A percentile compares a stretch with the other conserved stretches of the same genome.
Conservation (phyloP, 2,888 invertebrate species). For the Bugula neritina region DNA sequence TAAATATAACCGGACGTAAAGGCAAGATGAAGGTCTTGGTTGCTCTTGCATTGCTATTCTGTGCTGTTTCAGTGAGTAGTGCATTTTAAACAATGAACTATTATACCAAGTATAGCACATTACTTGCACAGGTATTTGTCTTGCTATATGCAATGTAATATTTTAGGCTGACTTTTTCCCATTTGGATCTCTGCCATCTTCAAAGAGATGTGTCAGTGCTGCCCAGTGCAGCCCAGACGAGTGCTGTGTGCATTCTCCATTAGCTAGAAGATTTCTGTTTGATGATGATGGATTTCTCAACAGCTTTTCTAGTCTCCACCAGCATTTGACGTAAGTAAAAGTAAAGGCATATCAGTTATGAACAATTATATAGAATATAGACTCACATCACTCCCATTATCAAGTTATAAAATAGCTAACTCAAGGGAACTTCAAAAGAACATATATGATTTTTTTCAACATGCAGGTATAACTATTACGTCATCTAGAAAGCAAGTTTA, state of each 20-base stretch:
- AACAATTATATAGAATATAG: too few relatives aligned
- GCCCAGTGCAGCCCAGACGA: constrained; percentile 4
- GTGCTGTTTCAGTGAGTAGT: constrained; percentile 1
- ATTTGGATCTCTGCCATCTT: not conserved
- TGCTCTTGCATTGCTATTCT: not conserved
- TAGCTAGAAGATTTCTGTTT: constrained; percentile 14
- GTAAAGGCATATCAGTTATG: too few relatives aligned
- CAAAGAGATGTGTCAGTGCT: not conserved
- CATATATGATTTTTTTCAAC: too few relatives aligned
- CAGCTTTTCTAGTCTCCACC: not conserved
- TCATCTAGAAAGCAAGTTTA: too few relatives aligned
- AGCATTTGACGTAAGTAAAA: not conserved
- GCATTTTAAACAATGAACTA: not conserved
- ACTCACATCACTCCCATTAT: too few relatives aligned
- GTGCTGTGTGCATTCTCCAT: constrained; percentile 1
- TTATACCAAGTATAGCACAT: too few relatives aligned
- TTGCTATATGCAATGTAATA: too few relatives aligned
- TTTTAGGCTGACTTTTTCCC: constrained; percentile 11
- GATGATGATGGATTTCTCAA: not conserved
- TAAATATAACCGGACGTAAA: not conserved
- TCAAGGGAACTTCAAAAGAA: too few relatives aligned
- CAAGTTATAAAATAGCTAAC: too few relatives aligned
- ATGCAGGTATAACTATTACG: too few relatives aligned
- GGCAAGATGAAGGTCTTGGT: not conserved
- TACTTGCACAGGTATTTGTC: too few relatives aligned